Evolutionary conservation across 1,140 invertebrate species (phyloP).

Genomic region (Trinorchestia longiramus): DNA sequence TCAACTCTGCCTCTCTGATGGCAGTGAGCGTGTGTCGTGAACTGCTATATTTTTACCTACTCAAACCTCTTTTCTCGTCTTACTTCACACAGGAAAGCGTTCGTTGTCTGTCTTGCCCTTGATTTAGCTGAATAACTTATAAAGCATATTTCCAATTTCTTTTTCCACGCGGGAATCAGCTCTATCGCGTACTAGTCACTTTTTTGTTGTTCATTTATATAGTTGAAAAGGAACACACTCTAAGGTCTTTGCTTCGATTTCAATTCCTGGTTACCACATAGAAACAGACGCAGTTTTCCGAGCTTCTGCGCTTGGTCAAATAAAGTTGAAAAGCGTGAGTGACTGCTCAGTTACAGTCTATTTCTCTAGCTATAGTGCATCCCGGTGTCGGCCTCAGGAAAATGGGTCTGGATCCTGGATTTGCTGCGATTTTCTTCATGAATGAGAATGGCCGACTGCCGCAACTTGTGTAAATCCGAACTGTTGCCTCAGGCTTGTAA

Average conservation of each 20-base stretch:
- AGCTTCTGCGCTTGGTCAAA: not conserved
- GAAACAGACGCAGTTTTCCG: not conserved
- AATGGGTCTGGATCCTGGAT: not conserved
- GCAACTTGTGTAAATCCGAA: slow-evolving; percentile 24
- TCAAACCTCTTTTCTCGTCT: no score
- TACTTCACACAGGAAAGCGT: no score
- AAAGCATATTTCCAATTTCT: not conserved
- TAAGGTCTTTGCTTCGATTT: not conserved
- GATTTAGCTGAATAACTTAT: not conserved
- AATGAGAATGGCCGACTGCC: slow-evolving; percentile 41
- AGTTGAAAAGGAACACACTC: not conserved
- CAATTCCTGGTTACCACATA: not conserved
- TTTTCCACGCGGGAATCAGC: not conserved
- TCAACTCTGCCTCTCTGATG: no score
- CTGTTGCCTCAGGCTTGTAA: slow-evolving; percentile 33
- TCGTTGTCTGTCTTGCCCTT: not conserved
- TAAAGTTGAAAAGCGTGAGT: not conserved
- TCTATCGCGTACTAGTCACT: not conserved
- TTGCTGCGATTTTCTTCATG: slow-evolving; percentile 47
- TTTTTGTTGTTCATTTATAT: not conserved
- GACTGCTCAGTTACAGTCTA: not conserved
- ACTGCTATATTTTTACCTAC: no score
- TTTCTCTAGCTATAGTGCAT: not conserved
- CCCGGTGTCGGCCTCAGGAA: not conserved
- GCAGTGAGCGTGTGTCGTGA: no score